Conservation (phyloP, 2,888 invertebrate genomes). For the Agrochola lychnidis region DNA sequence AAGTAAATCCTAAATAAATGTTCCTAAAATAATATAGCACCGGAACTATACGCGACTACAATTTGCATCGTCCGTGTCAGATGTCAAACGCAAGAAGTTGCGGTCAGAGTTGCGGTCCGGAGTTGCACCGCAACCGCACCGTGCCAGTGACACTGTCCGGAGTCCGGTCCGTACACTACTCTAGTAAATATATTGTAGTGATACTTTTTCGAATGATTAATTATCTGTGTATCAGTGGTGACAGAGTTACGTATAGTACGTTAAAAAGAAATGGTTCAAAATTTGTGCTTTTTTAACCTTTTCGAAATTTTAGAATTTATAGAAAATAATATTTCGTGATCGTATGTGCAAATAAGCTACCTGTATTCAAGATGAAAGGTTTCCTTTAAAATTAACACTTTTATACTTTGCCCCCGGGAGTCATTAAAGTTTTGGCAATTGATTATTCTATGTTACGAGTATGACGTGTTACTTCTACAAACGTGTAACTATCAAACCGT, state of each 20-base stretch:
- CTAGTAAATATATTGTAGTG: constrained; percentile 36
- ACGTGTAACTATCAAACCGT: too few relatives aligned
- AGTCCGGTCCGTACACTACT: constrained; percentile 27
- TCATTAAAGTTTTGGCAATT: background rate
- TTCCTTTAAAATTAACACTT: background rate
- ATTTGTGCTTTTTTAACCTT: background rate
- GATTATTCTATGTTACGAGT: background rate
- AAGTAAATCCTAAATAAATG: background rate
- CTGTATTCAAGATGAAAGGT: background rate
- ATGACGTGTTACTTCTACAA: too few relatives aligned
- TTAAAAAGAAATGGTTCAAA: background rate
- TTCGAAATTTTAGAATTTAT: background rate
- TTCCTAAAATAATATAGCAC: background rate
- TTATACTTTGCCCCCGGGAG: too few relatives aligned
- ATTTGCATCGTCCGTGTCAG: constrained; percentile 53
- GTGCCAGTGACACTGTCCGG: constrained; percentile 58
- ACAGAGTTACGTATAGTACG: background rate
- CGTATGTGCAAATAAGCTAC: background rate
- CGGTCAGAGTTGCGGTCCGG: constrained; percentile 63
- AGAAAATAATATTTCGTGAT: background rate
- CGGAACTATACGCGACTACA: constrained; percentile 12
- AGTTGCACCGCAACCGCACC: constrained; percentile 57
- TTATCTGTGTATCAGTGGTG: constrained; percentile 15
- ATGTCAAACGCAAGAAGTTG: constrained; percentile 69
- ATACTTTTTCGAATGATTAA: constrained; percentile 19